Evolutionary conservation across 2,888 invertebrate species (phyloP).

Genomic region (Matsumyia berberina): DNA sequence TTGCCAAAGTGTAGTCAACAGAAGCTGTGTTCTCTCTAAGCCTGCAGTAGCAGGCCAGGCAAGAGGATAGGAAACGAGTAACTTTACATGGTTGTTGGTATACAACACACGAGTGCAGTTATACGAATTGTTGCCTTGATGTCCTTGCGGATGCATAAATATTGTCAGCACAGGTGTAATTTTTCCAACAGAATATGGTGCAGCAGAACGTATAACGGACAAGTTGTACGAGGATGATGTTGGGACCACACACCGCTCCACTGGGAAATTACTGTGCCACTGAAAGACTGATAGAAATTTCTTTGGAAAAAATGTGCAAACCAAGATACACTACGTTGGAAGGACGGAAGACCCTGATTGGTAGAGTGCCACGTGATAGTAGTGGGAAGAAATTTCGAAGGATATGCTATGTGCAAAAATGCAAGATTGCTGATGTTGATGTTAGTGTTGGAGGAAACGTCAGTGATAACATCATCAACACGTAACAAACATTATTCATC

Average conservation of each 20-base stretch:
- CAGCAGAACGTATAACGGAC: conserved; percentile 43
- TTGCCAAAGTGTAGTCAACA: conserved; percentile 1
- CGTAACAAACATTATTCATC: too few relatives aligned
- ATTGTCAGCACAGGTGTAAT: conserved; percentile 66
- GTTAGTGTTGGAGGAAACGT: too few relatives aligned
- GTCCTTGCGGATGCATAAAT: conserved; percentile 64
- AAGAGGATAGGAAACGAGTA: conserved; percentile 14
- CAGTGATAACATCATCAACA: too few relatives aligned
- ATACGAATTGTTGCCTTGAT: conserved; percentile 48
- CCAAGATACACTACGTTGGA: background rate
- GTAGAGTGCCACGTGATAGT: background rate
- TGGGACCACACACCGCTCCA: conserved; percentile 25
- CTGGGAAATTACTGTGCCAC: conserved; percentile 54
- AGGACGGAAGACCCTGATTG: background rate
- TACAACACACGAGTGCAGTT: background rate
- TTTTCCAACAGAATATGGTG: conserved; percentile 56
- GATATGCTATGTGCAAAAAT: too few relatives aligned
- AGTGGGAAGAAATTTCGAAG: too few relatives aligned
- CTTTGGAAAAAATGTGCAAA: background rate
- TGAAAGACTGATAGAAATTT: conserved; percentile 23
- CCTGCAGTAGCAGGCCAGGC: conserved; percentile 5
- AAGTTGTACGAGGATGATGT: conserved; percentile 37
- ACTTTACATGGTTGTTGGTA: conserved; percentile 18
- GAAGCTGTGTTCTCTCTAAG: conserved; percentile 12
- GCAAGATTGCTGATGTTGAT: too few relatives aligned